A percentile compares a stretch with the other conserved stretches of the same genome.
phyloP scores from a whole-genome alignment of 2,113 vertebrate species.

The Cacatua alba region DNA sequence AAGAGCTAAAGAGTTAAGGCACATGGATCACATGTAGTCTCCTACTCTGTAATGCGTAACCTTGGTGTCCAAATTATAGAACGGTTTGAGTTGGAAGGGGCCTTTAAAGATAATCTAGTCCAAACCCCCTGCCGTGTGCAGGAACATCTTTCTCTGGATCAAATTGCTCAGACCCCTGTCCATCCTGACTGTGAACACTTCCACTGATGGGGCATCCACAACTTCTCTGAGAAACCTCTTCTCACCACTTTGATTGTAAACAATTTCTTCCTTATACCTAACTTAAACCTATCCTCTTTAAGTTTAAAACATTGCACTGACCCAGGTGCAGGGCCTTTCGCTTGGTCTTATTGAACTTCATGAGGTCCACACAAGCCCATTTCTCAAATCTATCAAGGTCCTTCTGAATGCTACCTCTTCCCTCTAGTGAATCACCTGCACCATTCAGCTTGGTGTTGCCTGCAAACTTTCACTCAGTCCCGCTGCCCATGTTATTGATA shows the following conservation, averaged over 20 bases:
- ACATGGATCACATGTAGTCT: rapidly evolving
- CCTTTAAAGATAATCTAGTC: neutral
- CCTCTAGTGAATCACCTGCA: neutral
- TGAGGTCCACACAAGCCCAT: neutral
- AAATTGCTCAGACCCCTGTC: rapidly evolving
- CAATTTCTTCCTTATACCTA: neutral
- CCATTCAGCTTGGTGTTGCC: neutral
- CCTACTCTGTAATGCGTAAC: neutral
- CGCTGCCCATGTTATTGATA: neutral
- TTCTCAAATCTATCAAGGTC: neutral
- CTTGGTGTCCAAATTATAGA: neutral
- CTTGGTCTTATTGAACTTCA: neutral
- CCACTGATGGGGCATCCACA: rapidly evolving
- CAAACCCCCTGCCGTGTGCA: rapidly evolving
- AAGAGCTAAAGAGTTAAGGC: neutral
- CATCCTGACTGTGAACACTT: neutral
- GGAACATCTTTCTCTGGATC: neutral
- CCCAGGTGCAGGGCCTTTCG: neutral
- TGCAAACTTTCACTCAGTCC: neutral
- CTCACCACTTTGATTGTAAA: neutral
- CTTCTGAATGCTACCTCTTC: neutral
- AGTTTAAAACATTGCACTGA: neutral
- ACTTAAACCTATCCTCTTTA: neutral
- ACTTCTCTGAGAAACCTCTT: neutral
- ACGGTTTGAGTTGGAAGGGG: neutral